Conservation (phyloP, 2,113 vertebrate genomes). For the Sialia sialis region DNA sequence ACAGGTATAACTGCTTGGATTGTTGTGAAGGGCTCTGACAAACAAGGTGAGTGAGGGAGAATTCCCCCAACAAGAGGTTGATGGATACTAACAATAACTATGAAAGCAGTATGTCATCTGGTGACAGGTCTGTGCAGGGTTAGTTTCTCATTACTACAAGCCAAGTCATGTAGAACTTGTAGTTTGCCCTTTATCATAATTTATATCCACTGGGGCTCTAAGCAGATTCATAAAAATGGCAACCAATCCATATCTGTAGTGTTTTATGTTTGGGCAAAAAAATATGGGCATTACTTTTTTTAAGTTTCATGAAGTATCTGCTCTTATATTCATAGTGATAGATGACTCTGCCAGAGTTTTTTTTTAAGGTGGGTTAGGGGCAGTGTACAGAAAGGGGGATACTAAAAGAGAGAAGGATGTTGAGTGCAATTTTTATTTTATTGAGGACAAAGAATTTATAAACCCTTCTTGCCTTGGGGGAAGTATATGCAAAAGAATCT, state of each 20-base stretch:
- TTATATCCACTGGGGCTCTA: conserved; percentile 26
- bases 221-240: conserved; percentile 52
- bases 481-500: not conserved
- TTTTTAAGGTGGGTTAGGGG: not conserved
- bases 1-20: not conserved
- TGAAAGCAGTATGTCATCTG: not conserved
- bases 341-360: not conserved
- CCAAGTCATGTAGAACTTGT: conserved; percentile 46
- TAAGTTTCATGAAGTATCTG: conserved; percentile 50
- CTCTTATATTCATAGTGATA: not conserved
- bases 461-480: not conserved
- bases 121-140: not conserved
- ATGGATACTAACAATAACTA: not conserved
- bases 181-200: conserved; percentile 47
- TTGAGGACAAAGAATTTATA: conserved; percentile 7
- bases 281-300: conserved; percentile 52
- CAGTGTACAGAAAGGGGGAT: not conserved
- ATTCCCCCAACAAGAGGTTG: not conserved
- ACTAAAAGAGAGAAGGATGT: not conserved
- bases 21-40: not conserved
- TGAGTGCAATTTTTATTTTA: not conserved
- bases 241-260: conserved; percentile 38
- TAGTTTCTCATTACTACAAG: conserved; percentile 54
- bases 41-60: not conserved
- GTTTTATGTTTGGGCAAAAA: conserved; percentile 58